Base-by-base conservation (phyloP, 2,113 vertebrate species). In the Esox niger region DNA sequence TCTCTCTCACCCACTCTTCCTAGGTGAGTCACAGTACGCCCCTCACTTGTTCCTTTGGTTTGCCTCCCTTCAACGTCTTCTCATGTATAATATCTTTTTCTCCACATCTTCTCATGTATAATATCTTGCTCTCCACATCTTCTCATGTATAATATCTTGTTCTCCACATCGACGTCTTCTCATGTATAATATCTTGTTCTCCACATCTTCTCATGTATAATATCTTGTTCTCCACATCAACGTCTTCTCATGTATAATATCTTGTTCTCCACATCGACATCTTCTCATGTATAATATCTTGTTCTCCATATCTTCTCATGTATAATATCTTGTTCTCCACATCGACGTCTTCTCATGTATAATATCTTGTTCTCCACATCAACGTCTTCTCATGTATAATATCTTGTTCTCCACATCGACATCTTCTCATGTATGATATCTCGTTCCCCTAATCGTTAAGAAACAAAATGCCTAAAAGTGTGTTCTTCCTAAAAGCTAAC, bases 1-100 rank as follows among this genome's bases (percentile, higher is more conserved):
- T 5, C n/a, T 26, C 35, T 13, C 59, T 32, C 31, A 11, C 46
- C 7, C 35, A 25, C 8, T 58, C 62, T 67, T 61, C 74, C 66
- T 57, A 54, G 52, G 5, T 8, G 38, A 47, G 32, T 23, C 68
- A 61, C 27, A 33, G 13, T 29, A 52, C n/a, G 15, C 30, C 32
- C 32, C 32, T 46, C 66, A 25, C 23, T 33, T 62, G 32, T 25
- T 23, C 58, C 30, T 23, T 25, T 64, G 35, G 5, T 35, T 64
- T 25, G 38, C 8, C 3, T 35, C 52, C n/a, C 63, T 8, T 43
- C 38, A 9, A 0, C 25, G 31, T 49, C 62, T 13, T 33, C 30
- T 10, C 29, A 17, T 61, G 10, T 61, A 5, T 33, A 15, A 1
- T 13, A 20, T 23, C 38, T 64, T 38, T 8, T 35, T 64, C 38